Conservation (phyloP, 2,888 invertebrate species). For the Rotaria magnacalcarata region DNA sequence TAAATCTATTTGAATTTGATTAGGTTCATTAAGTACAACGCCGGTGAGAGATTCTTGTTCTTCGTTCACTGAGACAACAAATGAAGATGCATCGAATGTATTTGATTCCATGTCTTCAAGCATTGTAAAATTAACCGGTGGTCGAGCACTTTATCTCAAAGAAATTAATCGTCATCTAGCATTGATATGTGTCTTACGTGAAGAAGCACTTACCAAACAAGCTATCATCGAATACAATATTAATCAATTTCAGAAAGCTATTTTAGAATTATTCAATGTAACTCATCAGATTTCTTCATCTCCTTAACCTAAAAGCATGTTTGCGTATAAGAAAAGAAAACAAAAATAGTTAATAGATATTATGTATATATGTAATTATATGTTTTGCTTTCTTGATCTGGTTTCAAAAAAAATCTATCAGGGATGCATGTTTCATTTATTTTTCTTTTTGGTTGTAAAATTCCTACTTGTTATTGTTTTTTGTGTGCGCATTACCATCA, state of each 20-base stretch:
- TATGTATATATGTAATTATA: not conserved
- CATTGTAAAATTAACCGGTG: conserved; percentile 88
- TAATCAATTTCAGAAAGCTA: conserved; percentile 38
- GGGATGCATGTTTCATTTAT: not conserved
- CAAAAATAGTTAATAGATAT: not conserved
- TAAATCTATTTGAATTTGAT: not conserved
- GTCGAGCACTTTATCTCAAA: conserved; percentile 87
- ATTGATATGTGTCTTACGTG: conserved; percentile 88
- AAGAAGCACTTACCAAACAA: conserved; percentile 64
- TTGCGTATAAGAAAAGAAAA: not conserved
- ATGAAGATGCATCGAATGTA: not conserved
- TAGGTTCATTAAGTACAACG: not conserved
- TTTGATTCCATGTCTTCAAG: conserved; percentile 76
- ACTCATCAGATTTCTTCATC: not conserved
- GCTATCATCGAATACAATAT: conserved; percentile 46
- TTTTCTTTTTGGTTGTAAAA: not conserved
- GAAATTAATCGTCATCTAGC: conserved; percentile 91
- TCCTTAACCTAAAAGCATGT: not conserved
- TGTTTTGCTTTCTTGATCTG: not conserved
- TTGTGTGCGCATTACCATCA: not conserved
- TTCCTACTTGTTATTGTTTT: not conserved
- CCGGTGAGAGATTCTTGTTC: not conserved
- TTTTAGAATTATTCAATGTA: conserved; percentile 35
- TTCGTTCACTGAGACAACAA: not conserved
- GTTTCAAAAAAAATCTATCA: not conserved